Base-by-base conservation (phyloP, 2,888 invertebrate genomes). In the Boloria euphrosyne region DNA sequence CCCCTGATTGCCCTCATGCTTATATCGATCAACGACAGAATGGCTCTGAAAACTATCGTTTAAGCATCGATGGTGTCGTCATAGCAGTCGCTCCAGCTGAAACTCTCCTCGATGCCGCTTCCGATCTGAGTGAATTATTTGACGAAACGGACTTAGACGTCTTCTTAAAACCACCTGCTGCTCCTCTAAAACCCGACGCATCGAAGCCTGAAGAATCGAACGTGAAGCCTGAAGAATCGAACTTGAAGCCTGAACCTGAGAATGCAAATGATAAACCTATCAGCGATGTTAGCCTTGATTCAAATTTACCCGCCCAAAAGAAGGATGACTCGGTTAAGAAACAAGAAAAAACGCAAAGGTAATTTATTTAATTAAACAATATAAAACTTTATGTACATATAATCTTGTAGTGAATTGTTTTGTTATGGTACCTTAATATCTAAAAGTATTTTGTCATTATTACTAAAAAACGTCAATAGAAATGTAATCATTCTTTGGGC, bases 21-120 rank as follows among this genome's bases (percentile, higher is more conserved):
- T 72, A 88, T 22, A 87, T 90, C 71, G 96, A 97, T 83, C 96
- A 96, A 79, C 87, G 96, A 7, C 97, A 97, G 81, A 96, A 96
- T 79, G 96, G 96, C 1, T 90, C 94, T 0, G 96, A 96, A 75
- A 97, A 97, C 87, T 93, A 94, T 72, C 92, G 95, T 17, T 85
- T 96, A 13, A 94, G 94, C 78, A 91, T 96, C 59, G 94, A 95
- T 75, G 95, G 95, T 14, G 89, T 96, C n/a, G 93, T 95, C 14
- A 84, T 96, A 44, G 94, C 95, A 3, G 87, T 95, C 51, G 94
- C 95, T 0, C 95, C 95, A 0, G 93, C 93, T 0, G 95, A 95
- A 62, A 87, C 93, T 1, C 83, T 95, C 7, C 80, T 95, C 14
- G 86, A 93, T 22, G 93, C 94, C 0, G 92, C 93, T 4, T 92